Percentiles rank a stretch among this genome's conserved stretches.
phyloP scores from a whole-genome alignment of 30 jellyfish, hydroid and myxozoan species.

The Nemopilema nomurai region DNA sequence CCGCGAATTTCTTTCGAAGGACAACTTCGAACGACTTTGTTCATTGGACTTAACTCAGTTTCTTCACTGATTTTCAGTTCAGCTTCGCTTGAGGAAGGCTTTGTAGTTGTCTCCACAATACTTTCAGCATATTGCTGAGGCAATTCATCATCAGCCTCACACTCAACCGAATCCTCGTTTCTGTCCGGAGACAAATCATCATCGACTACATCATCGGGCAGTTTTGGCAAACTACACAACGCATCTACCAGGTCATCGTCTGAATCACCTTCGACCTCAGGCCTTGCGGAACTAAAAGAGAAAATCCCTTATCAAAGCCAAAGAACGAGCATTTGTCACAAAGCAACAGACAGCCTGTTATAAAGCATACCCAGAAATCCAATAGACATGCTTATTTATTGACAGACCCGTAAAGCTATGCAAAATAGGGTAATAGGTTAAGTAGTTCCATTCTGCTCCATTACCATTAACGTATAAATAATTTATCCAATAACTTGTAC shows the following conservation, averaged over 20 bases:
- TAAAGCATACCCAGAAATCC: neutral
- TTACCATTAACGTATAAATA: no score
- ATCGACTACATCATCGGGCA: neutral
- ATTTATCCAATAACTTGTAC: no score
- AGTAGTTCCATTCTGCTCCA: no score
- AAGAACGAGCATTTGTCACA: no score
- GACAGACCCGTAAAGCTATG: neutral
- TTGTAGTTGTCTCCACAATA: no score
- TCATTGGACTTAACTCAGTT: no score
- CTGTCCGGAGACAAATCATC: neutral
- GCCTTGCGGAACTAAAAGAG: neutral
- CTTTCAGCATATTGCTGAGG: neutral
- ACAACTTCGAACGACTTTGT: no score
- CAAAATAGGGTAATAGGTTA: no score
- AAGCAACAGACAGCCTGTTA: neutral
- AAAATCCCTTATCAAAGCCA: neutral
- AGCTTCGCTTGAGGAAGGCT: no score
- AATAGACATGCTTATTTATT: neutral
- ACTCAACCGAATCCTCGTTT: neutral
- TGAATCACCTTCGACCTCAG: neutral
- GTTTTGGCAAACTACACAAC: neutral
- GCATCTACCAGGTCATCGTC: neutral
- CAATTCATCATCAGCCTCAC: neutral
- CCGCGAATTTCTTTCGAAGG: no score
- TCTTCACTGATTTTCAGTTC: no score